A percentile compares a stretch with the other conserved stretches of the same genome.
Evolutionary conservation across 1,140 invertebrate species (phyloP).

Genomic region (Drosophila grimshawi): DNA sequence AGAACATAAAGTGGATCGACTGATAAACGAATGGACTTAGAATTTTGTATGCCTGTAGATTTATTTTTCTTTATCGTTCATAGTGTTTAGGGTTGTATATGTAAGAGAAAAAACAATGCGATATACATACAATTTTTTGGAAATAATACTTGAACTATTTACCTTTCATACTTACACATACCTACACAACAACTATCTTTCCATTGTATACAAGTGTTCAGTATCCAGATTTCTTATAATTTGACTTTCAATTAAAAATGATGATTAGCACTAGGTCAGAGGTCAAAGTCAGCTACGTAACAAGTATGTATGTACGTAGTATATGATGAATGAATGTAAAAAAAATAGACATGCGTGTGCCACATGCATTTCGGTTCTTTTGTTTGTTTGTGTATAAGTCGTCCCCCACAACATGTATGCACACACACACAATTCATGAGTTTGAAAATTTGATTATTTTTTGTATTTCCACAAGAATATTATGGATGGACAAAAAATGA

Average conservation of each 20-base stretch:
- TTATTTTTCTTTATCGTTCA: conserved; percentile 77
- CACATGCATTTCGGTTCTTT: not conserved
- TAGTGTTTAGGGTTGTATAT: conserved; percentile 69
- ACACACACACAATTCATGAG: conserved; percentile 49
- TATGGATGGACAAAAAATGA: conserved; percentile 7
- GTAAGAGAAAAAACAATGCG: conserved; percentile 50
- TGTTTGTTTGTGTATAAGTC: conserved; percentile 44
- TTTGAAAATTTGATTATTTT: conserved; percentile 48
- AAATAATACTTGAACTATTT: conserved; percentile 53
- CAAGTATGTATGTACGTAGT: conserved; percentile 7
- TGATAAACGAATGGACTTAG: conserved; percentile 82
- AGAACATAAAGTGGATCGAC: conserved; percentile 71
- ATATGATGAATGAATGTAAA: not conserved
- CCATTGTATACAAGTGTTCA: conserved; percentile 50
- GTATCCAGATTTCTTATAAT: conserved; percentile 18
- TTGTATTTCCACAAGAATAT: conserved; percentile 59
- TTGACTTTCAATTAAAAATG: conserved; percentile 9
- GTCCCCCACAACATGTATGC: conserved; percentile 19
- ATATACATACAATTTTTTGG: conserved; percentile 49
- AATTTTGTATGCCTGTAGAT: conserved; percentile 80
- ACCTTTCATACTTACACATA: conserved; percentile 17
- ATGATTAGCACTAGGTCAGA: not conserved
- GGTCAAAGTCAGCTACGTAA: not conserved
- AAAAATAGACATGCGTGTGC: not conserved
- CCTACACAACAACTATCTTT: conserved; percentile 40